Evolutionary conservation across 2,797 vertebrate species (phyloP).

Genomic region (Spinus pinus): DNA sequence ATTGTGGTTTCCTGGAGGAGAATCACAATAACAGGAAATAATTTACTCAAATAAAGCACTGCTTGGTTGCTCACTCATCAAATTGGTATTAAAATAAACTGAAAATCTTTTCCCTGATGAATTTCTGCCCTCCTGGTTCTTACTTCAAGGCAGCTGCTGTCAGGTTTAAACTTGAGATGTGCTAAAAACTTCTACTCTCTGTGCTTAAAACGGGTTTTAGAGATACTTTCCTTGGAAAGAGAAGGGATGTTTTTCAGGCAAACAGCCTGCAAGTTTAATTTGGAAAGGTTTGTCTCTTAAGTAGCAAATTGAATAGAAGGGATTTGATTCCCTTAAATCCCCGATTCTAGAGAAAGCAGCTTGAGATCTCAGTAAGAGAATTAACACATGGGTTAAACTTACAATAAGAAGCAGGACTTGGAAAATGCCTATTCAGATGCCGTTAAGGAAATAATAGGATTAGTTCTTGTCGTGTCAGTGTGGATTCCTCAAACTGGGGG

Average conservation of each 20-base stretch:
- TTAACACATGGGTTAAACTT: conserved; percentile 61
- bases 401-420: conserved; percentile 31
- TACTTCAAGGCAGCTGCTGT: neutral
- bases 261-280: conserved; percentile 5
- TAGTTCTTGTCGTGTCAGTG: conserved; percentile 49
- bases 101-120: rapidly evolving
- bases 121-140: neutral
- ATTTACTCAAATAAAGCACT: neutral
- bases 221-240: neutral
- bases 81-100: neutral
- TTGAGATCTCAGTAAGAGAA: conserved; percentile 66
- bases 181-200: neutral
- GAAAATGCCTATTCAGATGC: conserved; percentile 56
- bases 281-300: conserved; percentile 41
- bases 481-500: neutral
- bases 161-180: neutral
- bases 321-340: conserved; percentile 56
- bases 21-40: neutral
- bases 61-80: neutral
- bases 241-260: neutral
- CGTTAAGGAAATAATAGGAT: conserved; percentile 60
- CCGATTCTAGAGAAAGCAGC: conserved; percentile 45
- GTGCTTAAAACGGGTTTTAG: neutral
- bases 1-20: neutral
- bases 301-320: conserved; percentile 15